Base-by-base conservation (phyloP, 2,888 invertebrate genomes). In the Himalopsyche kuldschensis region DNA sequence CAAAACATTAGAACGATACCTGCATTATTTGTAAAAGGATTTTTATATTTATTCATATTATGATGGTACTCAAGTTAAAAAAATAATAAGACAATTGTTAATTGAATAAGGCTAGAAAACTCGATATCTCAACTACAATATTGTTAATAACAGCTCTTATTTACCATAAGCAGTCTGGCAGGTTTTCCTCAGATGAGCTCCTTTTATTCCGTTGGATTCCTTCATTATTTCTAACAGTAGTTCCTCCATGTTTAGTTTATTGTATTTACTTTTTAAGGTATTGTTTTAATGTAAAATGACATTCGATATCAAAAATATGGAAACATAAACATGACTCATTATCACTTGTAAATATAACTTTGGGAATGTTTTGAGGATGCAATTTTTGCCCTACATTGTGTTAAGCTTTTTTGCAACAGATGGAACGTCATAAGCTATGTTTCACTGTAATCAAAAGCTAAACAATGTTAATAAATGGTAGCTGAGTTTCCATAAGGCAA, bases 91-190 rank as follows among this genome's bases (percentile, higher is more conserved):
- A 41, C 41, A 41, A 41, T 15, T 41, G 4, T 41, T 15, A 41
- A 15, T 41, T 41, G 4, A 41, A 41, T 15, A 41, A 20, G 3
- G 15, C 10, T 3, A 69, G 4, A 76, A n/a, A 15, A 31, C 32
- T 32, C n/a, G 11, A n/a, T 17, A 35, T 76, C 11, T 35, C 5
- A 32, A n/a, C 8, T 20, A 32, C 32, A 76, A 32, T 76, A 24
- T 24, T 35, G 48, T 11, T 31, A 77, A 5, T 69, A 41, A 41
- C 15, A 41, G 15, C 15, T 41, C n/a, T 78, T 84, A 85, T 85
- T 91, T 92, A 97, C 97, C 97, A 89, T 96, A 93, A 87, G 97
- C 97, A 91, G 96, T 96, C 91, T 97, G 96, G 88, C 97, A 96
- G 87, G 96, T 93, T 91, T 96, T 95, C 88, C 95, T 94, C 87